Evolutionary conservation across 2,888 invertebrate genomes (phyloP).

Genomic region (Tubulanus polymorphus): DNA sequence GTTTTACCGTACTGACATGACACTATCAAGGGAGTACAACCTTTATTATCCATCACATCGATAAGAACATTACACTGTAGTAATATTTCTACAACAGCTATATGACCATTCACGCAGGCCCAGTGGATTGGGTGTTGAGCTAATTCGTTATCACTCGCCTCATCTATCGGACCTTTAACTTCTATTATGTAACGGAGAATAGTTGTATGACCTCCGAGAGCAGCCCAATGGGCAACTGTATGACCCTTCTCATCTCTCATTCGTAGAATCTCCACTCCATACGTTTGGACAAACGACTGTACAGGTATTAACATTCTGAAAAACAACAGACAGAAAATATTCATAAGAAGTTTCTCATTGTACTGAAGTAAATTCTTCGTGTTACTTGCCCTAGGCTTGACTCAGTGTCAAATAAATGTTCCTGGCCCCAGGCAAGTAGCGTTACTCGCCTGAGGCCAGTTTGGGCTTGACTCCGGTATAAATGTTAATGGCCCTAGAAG

Average conservation of each 20-base stretch:
- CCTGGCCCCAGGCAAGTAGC: no score
- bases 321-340: no score
- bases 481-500: no score
- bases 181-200: constrained; percentile 82
- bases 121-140: constrained; percentile 89
- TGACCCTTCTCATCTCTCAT: constrained; percentile 88
- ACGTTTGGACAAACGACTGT: constrained; percentile 77
- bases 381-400: no score
- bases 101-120: constrained; percentile 90
- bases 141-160: constrained; percentile 81
- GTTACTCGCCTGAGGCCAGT: no score
- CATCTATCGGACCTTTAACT: constrained; percentile 70
- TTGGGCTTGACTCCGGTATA: no score
- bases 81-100: constrained; percentile 75
- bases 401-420: no score
- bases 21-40: constrained; percentile 77
- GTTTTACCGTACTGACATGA: constrained; percentile 91
- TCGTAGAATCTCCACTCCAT: constrained; percentile 68
- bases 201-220: constrained; percentile 84
- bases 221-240: constrained; percentile 89
- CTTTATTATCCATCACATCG: constrained; percentile 84
- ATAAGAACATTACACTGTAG: constrained; percentile 73
- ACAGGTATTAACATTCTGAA: constrained; percentile 76
- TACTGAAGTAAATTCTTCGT: no score
- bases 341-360: no score